Percentiles rank a stretch among this genome's conserved stretches.
These are phyloP conservation scores for Pygocentrus nattereri DNA, from an alignment of 2,797 vertebrate genomes.

Conservation along the genomic window DNA sequence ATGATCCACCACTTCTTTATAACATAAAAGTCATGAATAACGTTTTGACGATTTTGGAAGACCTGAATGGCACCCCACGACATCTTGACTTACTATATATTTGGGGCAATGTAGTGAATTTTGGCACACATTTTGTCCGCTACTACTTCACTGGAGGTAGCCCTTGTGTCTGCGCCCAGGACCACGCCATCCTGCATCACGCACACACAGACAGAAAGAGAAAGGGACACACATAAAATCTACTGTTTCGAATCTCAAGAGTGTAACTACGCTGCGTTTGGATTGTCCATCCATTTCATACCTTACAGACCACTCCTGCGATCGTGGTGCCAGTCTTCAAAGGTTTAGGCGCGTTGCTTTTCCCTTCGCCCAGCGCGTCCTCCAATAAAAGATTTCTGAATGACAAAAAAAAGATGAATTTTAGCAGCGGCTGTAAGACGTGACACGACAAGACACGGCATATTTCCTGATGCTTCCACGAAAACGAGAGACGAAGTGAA, in stretches of 20 bases:
- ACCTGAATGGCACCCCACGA: too few relatives aligned
- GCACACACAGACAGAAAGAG: background rate
- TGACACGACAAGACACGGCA: background rate
- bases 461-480: background rate
- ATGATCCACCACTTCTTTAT: background rate
- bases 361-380: constrained; percentile 56
- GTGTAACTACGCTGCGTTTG: background rate
- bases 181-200: constrained; percentile 78
- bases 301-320: constrained; percentile 79
- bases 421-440: background rate
- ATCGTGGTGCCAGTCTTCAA: constrained; percentile 82
- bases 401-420: background rate
- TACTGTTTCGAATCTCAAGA: background rate
- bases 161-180: constrained; percentile 80
- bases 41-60: background rate
- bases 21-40: too few relatives aligned
- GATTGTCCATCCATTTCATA: background rate
- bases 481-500: background rate
- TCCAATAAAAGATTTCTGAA: constrained; percentile 72
- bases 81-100: constrained; percentile 84
- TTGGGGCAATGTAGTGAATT: constrained; percentile 81
- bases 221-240: background rate
- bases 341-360: constrained; percentile 64
- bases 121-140: constrained; percentile 80
- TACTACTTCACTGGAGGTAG: constrained; percentile 77